Evolutionary conservation across 2,888 invertebrate genomes (phyloP).

Genomic region (Drosophila siamana): DNA sequence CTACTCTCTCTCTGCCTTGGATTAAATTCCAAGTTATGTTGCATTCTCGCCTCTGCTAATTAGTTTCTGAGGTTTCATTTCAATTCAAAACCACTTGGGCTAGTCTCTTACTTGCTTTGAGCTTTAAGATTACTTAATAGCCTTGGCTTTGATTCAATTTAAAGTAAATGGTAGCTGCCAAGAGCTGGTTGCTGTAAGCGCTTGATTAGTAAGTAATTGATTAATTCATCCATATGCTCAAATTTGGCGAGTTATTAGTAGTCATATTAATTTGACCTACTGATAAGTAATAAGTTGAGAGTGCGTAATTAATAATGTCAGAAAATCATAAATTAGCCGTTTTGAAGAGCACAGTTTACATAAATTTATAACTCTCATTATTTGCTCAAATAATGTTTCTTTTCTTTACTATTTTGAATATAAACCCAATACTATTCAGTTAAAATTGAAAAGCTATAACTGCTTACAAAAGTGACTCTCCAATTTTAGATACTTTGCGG

Average conservation of each 20-base stretch:
- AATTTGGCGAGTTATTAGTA: too few species aligned
- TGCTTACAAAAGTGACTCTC: neutral
- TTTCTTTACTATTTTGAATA: neutral
- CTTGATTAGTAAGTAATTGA: neutral
- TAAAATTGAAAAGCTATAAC: neutral
- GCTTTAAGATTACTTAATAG: constrained; percentile 10
- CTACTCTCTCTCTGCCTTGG: constrained; percentile 4
- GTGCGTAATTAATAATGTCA: too few species aligned
- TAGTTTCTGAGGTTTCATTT: constrained; percentile 70
- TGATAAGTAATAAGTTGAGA: too few species aligned
- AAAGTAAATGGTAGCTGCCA: neutral
- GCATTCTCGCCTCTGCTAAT: constrained; percentile 55
- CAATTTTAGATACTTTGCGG: neutral
- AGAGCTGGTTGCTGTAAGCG: neutral
- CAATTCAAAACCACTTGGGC: constrained; percentile 3
- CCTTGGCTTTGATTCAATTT: constrained; percentile 5
- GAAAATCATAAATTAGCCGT: too few species aligned
- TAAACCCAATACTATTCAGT: neutral
- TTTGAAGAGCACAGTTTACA: too few species aligned
- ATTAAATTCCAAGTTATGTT: constrained; percentile 25
- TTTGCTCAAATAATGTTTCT: too few species aligned
- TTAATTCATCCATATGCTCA: neutral
- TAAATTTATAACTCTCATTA: too few species aligned
- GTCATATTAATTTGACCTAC: too few species aligned
- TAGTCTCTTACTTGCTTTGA: constrained; percentile 16